Percentiles rank a stretch among this genome's conserved stretches.
phyloP scores from a whole-genome alignment of 2,888 invertebrate genomes.

The Scrobipalpa costella region DNA sequence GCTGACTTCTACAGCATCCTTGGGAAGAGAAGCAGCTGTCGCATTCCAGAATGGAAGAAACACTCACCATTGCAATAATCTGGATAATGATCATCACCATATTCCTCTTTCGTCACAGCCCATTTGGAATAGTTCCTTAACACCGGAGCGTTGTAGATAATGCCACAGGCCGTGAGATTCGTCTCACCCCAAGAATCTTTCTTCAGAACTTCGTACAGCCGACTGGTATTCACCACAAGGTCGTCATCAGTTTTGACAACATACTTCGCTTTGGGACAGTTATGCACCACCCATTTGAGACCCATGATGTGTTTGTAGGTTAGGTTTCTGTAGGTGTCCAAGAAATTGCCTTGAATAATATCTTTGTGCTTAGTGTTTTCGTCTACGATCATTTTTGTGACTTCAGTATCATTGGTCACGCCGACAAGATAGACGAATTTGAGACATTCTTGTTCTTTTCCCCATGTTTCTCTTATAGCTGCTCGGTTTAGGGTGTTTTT shows the following conservation, averaged over 20 bases:
- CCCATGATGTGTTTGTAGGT: conserved; percentile 1
- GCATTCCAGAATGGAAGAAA: too few relatives aligned
- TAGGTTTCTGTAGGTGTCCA: not conserved
- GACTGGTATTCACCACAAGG: not conserved
- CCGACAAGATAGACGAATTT: not conserved
- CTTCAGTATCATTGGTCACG: not conserved
- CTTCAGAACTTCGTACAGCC: not conserved
- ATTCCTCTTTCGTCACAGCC: not conserved
- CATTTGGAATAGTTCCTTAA: not conserved
- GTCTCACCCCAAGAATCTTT: not conserved
- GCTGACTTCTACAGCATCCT: too few relatives aligned
- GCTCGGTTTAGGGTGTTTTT: not conserved
- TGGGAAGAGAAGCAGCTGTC: too few relatives aligned
- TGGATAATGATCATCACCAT: not conserved
- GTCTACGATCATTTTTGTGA: not conserved
- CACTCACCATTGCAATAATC: not conserved
- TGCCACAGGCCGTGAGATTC: not conserved
- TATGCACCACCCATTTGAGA: not conserved
- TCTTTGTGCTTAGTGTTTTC: not conserved
- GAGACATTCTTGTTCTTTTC: not conserved
- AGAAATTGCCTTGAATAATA: conserved; percentile 2
- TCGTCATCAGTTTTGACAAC: conserved; percentile 2
- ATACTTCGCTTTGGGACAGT: conserved; percentile 1
- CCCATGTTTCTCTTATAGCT: not conserved
- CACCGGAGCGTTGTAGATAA: not conserved